Evolutionary conservation across 2,797 vertebrate species (phyloP).

Genomic region (Pantherophis alleghaniensis): DNA sequence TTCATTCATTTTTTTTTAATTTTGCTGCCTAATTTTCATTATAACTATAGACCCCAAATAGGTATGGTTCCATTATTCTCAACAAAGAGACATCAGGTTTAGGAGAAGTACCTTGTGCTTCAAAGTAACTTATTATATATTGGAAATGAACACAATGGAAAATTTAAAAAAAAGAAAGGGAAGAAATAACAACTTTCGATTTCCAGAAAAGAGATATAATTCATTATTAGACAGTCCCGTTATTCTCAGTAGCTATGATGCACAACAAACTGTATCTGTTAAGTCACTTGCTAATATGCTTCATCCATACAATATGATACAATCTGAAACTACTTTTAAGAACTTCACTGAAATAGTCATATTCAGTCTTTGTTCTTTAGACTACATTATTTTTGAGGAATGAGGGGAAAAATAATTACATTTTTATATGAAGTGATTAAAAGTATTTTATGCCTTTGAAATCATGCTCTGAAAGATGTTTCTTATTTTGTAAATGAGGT

Average conservation of each 20-base stretch:
- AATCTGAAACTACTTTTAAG: background rate
- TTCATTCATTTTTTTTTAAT: background rate
- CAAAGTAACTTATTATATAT: background rate
- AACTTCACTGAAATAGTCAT: background rate
- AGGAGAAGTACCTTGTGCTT: background rate
- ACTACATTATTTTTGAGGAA: background rate
- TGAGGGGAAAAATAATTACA: background rate
- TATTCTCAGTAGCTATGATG: background rate
- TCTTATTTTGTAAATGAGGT: background rate
- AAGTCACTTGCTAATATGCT: background rate
- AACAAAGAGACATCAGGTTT: background rate
- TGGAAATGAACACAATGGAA: background rate
- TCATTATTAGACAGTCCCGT: background rate
- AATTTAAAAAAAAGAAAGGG: background rate
- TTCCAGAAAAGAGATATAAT: background rate
- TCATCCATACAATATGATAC: background rate
- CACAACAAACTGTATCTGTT: background rate
- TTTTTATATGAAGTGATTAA: background rate
- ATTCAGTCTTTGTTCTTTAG: background rate
- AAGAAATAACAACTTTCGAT: background rate
- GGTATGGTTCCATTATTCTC: background rate
- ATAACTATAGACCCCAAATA: background rate
- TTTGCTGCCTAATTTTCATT: background rate
- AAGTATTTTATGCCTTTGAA: background rate
- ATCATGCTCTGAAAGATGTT: conserved; percentile 25